Conservation (phyloP, 2,888 invertebrate species). For the Periphyllus acericola region DNA sequence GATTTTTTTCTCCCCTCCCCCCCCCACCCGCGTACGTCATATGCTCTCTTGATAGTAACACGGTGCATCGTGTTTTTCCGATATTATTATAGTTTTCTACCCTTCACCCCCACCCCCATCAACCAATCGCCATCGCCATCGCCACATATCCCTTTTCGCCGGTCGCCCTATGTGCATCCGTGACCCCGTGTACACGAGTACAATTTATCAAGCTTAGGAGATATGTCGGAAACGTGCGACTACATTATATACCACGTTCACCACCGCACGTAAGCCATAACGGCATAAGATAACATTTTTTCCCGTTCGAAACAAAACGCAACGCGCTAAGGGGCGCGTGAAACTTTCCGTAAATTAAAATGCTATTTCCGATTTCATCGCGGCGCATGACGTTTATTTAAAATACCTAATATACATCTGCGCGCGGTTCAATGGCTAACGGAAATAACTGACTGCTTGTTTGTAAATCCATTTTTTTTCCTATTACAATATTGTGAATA, state of each 20-base stretch:
- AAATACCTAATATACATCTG: too few relatives aligned
- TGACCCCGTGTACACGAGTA: conserved; percentile 13
- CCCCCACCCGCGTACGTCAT: not conserved
- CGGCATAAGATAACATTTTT: conserved; percentile 24
- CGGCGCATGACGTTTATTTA: not conserved
- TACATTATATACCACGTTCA: not conserved
- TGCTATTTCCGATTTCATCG: not conserved
- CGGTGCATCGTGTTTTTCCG: not conserved
- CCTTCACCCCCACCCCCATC: not conserved
- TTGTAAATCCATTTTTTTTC: not conserved
- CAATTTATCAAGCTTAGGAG: conserved; percentile 27
- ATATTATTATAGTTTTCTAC: conserved; percentile 20
- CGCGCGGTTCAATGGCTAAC: too few relatives aligned
- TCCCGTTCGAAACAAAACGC: conserved; percentile 26
- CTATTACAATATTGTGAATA: not conserved
- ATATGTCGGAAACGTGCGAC: conserved; percentile 25
- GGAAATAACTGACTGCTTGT: too few relatives aligned
- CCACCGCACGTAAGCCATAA: not conserved
- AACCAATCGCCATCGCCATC: not conserved
- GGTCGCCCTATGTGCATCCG: not conserved
- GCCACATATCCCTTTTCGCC: too few relatives aligned
- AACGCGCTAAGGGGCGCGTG: not conserved
- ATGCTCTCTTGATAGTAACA: not conserved
- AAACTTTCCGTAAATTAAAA: not conserved
- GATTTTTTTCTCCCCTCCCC: not conserved